A percentile compares a stretch with the other conserved stretches of the same genome.
These are phyloP conservation scores for Nerophis ophidion DNA, from an alignment of 2,113 vertebrate genomes.

Conservation along the genomic window DNA sequence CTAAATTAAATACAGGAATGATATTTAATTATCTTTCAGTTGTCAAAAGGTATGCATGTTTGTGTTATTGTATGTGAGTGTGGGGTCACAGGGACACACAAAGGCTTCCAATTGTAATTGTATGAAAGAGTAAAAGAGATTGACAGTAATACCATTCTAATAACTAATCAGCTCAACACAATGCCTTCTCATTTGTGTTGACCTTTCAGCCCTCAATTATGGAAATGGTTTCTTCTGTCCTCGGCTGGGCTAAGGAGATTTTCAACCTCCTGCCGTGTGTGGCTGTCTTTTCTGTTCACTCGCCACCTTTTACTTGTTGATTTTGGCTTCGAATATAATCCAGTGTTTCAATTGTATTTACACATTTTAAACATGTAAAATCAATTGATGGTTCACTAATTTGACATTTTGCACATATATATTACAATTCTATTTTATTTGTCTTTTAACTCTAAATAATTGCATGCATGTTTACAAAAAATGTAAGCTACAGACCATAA, in stretches of 20 bases:
- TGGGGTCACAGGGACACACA: constrained; percentile 53
- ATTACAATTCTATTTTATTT: too few species aligned
- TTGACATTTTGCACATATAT: too few species aligned
- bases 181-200: constrained; percentile 70
- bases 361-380: too few species aligned
- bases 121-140: constrained; percentile 68
- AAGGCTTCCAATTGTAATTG: constrained; percentile 62
- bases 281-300: constrained; percentile 33
- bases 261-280: constrained; percentile 56
- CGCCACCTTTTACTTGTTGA: constrained; percentile 22
- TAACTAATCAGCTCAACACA: constrained; percentile 75
- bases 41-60: constrained; percentile 4
- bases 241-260: constrained; percentile 62
- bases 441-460: too few species aligned
- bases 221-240: constrained; percentile 68
- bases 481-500: too few species aligned
- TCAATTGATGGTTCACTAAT: too few species aligned
- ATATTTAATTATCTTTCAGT: neutral
- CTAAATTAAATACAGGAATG: neutral
- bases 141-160: constrained; percentile 74
- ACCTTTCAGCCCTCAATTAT: constrained; percentile 78
- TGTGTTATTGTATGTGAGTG: constrained; percentile 14
- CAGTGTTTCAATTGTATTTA: constrained; percentile 37
- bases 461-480: too few species aligned
- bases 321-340: constrained; percentile 27